Evolutionary conservation across 2,888 invertebrate genomes (phyloP).

Genomic region (Cheilosia vulpina): DNA sequence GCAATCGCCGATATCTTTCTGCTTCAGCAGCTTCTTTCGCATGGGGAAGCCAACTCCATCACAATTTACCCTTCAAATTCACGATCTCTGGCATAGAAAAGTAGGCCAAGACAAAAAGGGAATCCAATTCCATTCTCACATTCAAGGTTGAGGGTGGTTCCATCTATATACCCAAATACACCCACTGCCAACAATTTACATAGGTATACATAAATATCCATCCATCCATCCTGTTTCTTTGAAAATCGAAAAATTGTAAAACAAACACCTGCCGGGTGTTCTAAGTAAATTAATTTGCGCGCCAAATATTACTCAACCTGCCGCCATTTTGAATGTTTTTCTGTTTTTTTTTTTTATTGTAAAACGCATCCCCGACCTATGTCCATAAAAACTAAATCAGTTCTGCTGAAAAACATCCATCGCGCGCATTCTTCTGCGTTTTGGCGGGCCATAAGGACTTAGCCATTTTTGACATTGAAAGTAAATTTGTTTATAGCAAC

Average conservation of each 20-base stretch:
- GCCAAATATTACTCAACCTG: slow-evolving; percentile 38
- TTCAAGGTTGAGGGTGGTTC: slow-evolving; percentile 58
- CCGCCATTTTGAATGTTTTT: slow-evolving; percentile 2
- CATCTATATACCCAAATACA: slow-evolving; percentile 31
- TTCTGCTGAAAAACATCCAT: background rate
- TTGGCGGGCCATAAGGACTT: background rate
- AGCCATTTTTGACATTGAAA: slow-evolving; percentile 34
- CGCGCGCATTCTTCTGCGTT: background rate
- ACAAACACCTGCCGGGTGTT: background rate
- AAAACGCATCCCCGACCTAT: slow-evolving; percentile 4
- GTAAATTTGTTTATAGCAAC: slow-evolving; percentile 40
- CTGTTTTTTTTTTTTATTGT: background rate
- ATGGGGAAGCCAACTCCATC: no score
- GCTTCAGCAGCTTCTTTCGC: background rate
- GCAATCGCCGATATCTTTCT: no score
- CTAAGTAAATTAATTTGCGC: slow-evolving; percentile 49
- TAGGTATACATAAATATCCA: background rate
- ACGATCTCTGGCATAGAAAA: slow-evolving; percentile 45
- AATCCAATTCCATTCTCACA: slow-evolving; percentile 20
- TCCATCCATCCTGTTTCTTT: background rate
- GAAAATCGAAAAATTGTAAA: slow-evolving; percentile 24
- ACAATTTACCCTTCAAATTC: slow-evolving; percentile 27
- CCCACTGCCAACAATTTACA: slow-evolving; percentile 30
- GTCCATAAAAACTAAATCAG: slow-evolving; percentile 29
- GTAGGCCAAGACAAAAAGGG: slow-evolving; percentile 46